A percentile compares a stretch with the other conserved stretches of the same genome.
Conservation (phyloP, 2,113 vertebrate genomes). For the Elgaria multicarinata region DNA sequence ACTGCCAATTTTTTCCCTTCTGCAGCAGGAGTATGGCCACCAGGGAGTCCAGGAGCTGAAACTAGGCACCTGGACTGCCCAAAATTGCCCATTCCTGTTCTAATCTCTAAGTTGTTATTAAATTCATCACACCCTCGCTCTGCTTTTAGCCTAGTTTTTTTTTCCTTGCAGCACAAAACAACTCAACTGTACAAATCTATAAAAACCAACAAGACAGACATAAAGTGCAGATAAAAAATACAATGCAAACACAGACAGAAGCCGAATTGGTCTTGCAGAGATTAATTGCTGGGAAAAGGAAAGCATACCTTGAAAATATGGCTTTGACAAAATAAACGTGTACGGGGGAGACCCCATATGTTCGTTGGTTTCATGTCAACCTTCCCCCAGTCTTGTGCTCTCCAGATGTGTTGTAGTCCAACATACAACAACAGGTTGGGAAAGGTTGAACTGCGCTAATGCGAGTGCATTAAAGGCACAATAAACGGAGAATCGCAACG, state of each 20-base stretch:
- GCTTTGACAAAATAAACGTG: not conserved
- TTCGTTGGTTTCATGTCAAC: not conserved
- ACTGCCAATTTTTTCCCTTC: too few species aligned
- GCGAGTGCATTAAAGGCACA: not conserved
- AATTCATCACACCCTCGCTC: too few species aligned
- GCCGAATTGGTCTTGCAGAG: not conserved
- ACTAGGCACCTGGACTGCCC: too few species aligned
- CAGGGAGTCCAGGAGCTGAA: too few species aligned
- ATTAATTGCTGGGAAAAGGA: not conserved
- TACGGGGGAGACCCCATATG: too few species aligned
- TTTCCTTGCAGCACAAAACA: not conserved
- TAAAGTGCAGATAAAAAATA: not conserved
- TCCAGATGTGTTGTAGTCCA: too few species aligned
- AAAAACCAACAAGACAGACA: not conserved
- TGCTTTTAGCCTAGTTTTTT: not conserved
- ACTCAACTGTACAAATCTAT: not conserved
- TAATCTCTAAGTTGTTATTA: not conserved
- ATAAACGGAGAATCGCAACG: not conserved
- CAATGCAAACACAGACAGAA: not conserved
- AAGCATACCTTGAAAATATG: not conserved
- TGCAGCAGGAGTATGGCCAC: too few species aligned
- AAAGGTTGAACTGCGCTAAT: not conserved
- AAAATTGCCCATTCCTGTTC: not conserved
- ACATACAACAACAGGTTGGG: too few species aligned
- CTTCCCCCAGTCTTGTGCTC: too few species aligned